Base-by-base conservation (phyloP, 1,140 invertebrate species). In the Platyura marginata region DNA sequence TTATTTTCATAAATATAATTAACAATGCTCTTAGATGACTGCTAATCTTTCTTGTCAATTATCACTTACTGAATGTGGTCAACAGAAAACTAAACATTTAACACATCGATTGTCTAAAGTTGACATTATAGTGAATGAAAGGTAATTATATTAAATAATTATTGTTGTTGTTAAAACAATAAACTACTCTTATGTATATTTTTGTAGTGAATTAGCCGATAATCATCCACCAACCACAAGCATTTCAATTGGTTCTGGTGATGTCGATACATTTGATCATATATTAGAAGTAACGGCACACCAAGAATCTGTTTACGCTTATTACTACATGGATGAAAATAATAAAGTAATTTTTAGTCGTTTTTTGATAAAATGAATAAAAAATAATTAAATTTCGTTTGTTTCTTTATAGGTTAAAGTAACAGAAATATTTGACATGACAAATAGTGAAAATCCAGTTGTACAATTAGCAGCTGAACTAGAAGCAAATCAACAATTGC, bases 291-390 rank as follows among this genome's bases (percentile, higher is more conserved):
- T 82, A 41, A 83, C 86, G 6, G 67, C 78, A 23, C 77, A 89
- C 47, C 81, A 89, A 56, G 88, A 93, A 49, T 78, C 86, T 5
- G 62, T 90, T 2, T 82, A 91, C 69, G 79, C 87, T 1, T 92
- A 85, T 62, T 89, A 92, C 64, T 92, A 91, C 54, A 76, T 84
- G 54, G 80, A 87, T 53, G 79, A 85, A 52, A 75, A 84, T 54
- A 84, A 88, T 58, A 81, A 83, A 66, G 77, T 77, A 49, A 43
- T 10, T 21, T 15, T 22, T 10, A n/a, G 3, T 21, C 19, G 21
- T 3, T 11, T 11, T 41, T 41, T 3, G 25, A 22, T 5, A 23
- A 32, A 10, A 22, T 8, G 21, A 23, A 29, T 8, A 19, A 8
- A n/a, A 15, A 16, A 6, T 16, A 16, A 37, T 9, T 6, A 20